A percentile compares a stretch with the other conserved stretches of the same genome.
These are phyloP conservation scores for Trypoxylus dichotomus DNA, from an alignment of 1,140 invertebrate species.

Conservation along the genomic window DNA sequence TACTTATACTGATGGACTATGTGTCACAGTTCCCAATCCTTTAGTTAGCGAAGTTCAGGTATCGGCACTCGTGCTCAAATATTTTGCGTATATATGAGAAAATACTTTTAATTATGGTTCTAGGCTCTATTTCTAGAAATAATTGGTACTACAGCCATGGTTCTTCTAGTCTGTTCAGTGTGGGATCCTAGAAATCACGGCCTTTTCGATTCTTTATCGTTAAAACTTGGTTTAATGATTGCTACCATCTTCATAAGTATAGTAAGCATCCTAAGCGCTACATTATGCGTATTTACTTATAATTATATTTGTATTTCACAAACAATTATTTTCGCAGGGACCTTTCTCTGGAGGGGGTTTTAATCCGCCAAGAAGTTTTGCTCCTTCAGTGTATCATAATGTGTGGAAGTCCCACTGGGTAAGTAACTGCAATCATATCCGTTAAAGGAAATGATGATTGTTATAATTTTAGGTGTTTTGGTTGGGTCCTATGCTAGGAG, in stretches of 20 bases:
- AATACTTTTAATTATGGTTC: not conserved
- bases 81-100: not conserved
- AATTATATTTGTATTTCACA: not conserved
- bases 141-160: not conserved
- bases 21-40: constrained; percentile 6
- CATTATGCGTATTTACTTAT: not conserved
- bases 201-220: not conserved
- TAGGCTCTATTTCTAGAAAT: constrained; percentile 21
- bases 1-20: not conserved
- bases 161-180: not conserved
- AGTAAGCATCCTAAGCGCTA: not conserved
- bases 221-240: constrained; percentile 18
- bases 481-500: not conserved
- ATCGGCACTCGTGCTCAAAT: not conserved
- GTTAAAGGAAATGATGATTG: not conserved
- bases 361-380: constrained; percentile 6
- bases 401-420: not conserved
- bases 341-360: constrained; percentile 8
- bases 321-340: not conserved
- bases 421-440: not conserved
- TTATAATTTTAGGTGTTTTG: not conserved
- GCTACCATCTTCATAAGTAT: constrained; percentile 15
- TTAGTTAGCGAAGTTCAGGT: constrained; percentile 24
- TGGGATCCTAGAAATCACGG: constrained; percentile 7
- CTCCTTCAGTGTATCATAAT: not conserved